Base-by-base conservation (phyloP, 2,888 invertebrate species). In the Junonia oenone region DNA sequence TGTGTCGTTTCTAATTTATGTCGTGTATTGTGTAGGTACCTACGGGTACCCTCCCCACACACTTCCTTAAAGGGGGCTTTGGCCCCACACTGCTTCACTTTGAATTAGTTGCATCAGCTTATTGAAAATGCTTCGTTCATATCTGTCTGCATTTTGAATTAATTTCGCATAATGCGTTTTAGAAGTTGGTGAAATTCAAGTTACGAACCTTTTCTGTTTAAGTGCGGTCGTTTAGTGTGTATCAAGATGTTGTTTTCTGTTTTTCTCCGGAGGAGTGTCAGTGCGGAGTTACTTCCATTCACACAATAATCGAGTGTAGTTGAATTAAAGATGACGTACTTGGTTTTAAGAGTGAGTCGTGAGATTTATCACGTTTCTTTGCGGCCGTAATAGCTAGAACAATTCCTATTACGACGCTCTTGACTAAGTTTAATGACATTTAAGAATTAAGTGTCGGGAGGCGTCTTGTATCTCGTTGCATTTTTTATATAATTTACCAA, bases 1-100 rank as follows among this genome's bases (percentile, higher is more conserved):
- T 89, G 86, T 90, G 83, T 83, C 79, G 83, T 78, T 82, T 87
- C 86, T 89, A 89, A 90, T 89, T 89, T 90, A 90, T 89, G 88
- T 89, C 79, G 79, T 82, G 87, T 78, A 88, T 89, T 88, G 87
- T 88, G 60, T 78, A 73, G 71, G 75, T 71, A n/a, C n/a, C n/a
- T n/a, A 71, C 71, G 74, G 74, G 77, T 76, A 75, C 84, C 80
- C 85, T 82, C 87, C 84, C 87, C 85, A 83, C 86, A 82, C 80
- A 77, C 80, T 83, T 85, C 83, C 83, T 83, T 78, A 74, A 76
- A 71, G 80, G 83, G 85, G 87, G 78, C 81, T 79, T 72, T 68
- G 78, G 76, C 72, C 73, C 74, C 74, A 72, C 72, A 69, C 65
- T 78, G 67, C 56, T 76, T 73, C 71, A 77, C 79, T 78, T 83